phyloP scores from a whole-genome alignment of 2,888 invertebrate species.

The Conus canariensis region DNA sequence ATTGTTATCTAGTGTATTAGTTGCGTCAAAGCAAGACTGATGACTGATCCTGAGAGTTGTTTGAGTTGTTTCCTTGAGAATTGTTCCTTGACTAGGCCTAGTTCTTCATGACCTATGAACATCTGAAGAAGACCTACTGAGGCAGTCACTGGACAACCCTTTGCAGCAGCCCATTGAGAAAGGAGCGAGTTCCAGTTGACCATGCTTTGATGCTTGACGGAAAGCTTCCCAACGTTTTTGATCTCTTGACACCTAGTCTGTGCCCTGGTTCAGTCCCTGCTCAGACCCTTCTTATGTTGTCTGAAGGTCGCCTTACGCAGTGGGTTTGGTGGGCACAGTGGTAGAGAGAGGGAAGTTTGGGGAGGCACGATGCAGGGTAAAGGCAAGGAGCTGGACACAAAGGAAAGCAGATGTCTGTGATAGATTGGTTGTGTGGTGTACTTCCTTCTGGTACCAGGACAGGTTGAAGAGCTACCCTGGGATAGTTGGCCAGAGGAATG shows the following conservation, averaged over 20 bases:
- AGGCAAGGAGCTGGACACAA: too few species aligned
- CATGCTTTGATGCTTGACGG: too few species aligned
- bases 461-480: neutral
- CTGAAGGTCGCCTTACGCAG: too few species aligned
- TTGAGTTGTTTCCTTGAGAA: too few species aligned
- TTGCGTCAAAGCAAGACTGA: too few species aligned
- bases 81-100: constrained; percentile 60
- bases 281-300: too few species aligned
- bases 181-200: too few species aligned
- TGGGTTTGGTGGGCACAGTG: neutral
- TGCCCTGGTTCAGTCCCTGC: neutral
- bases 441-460: neutral
- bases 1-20: too few species aligned
- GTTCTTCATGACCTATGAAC: constrained; percentile 96
- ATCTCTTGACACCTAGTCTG: neutral
- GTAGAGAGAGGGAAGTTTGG: neutral
- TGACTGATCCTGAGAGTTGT: too few species aligned
- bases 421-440: neutral
- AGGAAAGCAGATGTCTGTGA: neutral
- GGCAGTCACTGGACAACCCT: neutral
- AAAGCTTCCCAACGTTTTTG: neutral
- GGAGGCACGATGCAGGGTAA: neutral
- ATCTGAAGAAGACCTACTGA: constrained; percentile 88
- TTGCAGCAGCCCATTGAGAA: neutral
- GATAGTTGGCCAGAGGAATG: neutral